Base-by-base conservation (phyloP, 1,140 invertebrate genomes). In the Campodea augens region DNA sequence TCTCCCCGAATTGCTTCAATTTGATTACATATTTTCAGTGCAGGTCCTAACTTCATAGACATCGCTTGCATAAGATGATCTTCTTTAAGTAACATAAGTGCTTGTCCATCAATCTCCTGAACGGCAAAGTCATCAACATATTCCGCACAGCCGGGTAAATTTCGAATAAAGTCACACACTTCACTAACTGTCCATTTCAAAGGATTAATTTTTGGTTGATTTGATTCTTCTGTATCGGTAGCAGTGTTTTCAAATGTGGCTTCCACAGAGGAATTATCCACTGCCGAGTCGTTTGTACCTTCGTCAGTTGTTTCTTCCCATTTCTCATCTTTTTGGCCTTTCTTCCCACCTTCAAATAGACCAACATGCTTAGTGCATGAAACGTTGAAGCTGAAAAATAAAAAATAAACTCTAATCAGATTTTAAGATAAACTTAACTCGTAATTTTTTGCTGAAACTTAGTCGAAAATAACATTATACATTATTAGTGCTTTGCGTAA, bases 101-200 rank as follows among this genome's bases (percentile, higher is more conserved):
- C 90, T 58, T 95, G 87, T 0, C 90, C 90, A 57, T 96, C 90
- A 50, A 97, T 95, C 64, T 96, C 90, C 59, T 96, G 89, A 42
- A 84, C 77, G 1, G 80, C 73, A 66, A 97, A 97, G 59, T 95
- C 90, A 57, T 95, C 88, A 0, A 88, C 90, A 57, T 95, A 95
- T 53, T 88, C 81, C 1, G 77, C 72, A 60, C 90, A 95, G 0
- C 89, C 91, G 0, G 81, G 81, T 45, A 93, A 66, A 50, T 75
- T 80, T 45, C 77, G 72, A 48, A 93, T 84, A 54, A 92, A 93
- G 36, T 92, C 84, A 56, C 74, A 78, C 0, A 82, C 79, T 56
- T 84, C 78, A 21, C 67, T 62, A 67, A 81, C 77, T 52, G 66
- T 79, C 79, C 79, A 82, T 58, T 79, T 80, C 4, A 77, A 62